Base-by-base conservation (phyloP, 2,888 invertebrate species). In the Sympetrum striolatum region DNA sequence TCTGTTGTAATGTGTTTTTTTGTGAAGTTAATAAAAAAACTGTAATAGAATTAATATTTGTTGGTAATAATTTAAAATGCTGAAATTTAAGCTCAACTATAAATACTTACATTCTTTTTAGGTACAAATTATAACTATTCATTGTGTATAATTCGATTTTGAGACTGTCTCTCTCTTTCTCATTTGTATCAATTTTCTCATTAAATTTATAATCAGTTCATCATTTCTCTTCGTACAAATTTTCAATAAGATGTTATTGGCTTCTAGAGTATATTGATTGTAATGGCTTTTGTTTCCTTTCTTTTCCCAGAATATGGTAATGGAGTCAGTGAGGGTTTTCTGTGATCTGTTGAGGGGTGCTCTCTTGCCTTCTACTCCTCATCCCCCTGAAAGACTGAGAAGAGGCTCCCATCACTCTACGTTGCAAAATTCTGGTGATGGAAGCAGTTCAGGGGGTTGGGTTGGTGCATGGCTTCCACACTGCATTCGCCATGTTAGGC, bases 401-500 rank as follows among this genome's bases (percentile, higher is more conserved):
- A 91, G 92, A 4, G 93, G 92, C 53, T 92, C 39, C 0, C 73
- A 39, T 4, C 22, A 35, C 18, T 31, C 64, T n/a, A 60, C 48
- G 10, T 22, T 10, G 1, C 79, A 79, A 25, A 44, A 2, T 25
- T 93, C 93, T 3, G 92, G 92, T 35, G 92, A 92, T 90, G 73
- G 73, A 31, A 73, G 31, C 31, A 31, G 73, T 31, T 92, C 93
- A 1, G 92, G 93, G 5, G 93, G 93, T 3, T 93, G 93, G 60
- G 92, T 93, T n/a, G 96, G 94, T 92, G 94, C 96, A 12, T 97
- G 97, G 96, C 94, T 97, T 80, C 96, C 97, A 0, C 96, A 97
- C 93, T 97, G 98, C 93, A 95, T 99, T 90, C 95, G 97, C 82
- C 96, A 97, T 92, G 96, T 98, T 73, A 95, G 97, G 22, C 25